phyloP scores from a whole-genome alignment of 2,113 vertebrate genomes.

The Salvelinus alpinus region DNA sequence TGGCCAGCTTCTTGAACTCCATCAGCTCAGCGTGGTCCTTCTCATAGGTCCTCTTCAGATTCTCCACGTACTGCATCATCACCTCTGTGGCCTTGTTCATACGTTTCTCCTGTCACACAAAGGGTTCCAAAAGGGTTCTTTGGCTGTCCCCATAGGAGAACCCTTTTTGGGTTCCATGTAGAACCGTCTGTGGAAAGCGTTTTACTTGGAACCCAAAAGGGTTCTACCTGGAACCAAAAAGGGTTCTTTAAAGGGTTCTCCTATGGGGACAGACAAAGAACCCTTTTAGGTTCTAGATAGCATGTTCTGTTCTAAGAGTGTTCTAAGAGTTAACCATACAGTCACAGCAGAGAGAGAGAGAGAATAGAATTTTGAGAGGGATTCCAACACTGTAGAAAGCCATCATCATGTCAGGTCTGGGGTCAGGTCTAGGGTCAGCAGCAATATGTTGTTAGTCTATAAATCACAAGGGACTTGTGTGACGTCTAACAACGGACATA shows the following conservation, averaged over 20 bases:
- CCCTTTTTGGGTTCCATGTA: no score
- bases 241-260: no score
- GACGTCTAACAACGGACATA: background rate
- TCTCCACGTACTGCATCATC: slow-evolving; percentile 99
- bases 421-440: background rate
- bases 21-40: slow-evolving; percentile 95
- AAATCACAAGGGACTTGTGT: background rate
- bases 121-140: no score
- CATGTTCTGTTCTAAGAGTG: no score
- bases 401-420: background rate
- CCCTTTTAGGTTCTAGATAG: no score
- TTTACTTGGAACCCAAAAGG: no score
- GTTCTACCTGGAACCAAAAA: no score
- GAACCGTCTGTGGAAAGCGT: no score
- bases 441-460: background rate
- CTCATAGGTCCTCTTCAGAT: slow-evolving; percentile 95
- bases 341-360: background rate
- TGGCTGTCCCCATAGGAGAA: no score
- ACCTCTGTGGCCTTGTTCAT: slow-evolving; percentile 98
- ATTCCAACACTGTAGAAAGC: background rate
- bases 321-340: background rate
- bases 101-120: slow-evolving; percentile 86
- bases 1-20: slow-evolving; percentile 97
- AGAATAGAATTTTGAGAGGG: background rate
- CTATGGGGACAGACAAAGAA: no score